Base-by-base conservation (phyloP, 2,113 vertebrate species). In the Todiramphus chloris region DNA sequence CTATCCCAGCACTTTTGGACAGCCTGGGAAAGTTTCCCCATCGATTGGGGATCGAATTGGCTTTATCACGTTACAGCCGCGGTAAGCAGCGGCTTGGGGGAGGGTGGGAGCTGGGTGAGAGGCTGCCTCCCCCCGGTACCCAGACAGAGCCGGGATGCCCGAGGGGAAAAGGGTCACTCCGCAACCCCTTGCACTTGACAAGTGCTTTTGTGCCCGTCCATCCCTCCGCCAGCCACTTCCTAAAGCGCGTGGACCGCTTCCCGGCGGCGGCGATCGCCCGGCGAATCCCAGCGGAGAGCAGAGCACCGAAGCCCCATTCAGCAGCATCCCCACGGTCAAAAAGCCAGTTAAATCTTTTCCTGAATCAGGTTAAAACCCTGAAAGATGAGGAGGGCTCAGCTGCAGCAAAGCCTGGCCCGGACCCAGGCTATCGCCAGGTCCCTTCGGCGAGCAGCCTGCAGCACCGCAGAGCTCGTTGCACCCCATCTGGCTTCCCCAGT, bases 201-300 rank as follows among this genome's bases (percentile, higher is more conserved):
- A 73, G 28, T 3, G 8, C 72, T 64, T 24, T 21, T 5, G 55
- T 37, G 81, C 44, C 73, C 2, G 0, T 31, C 44, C 46, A 41
- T 58, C 78, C 56, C 0, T 13, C 5, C 43, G 0, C 16, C 21
- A 4, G 53, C 25, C 2, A 0, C 51, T 30, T 6, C 72, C 37
- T 16, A 3, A 59, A 62, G 33, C 0, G 0, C 0, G 25, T 1
- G 73, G 24, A 13, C 13, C 35, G 0, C 62, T 79, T 31, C 0
- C n/a, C n/a, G n/a, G 46, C 48, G 10, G 68, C 4, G 1, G 21
- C n/a, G 1, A 0, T 7, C 1, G 7, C 59, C 10, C 35, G 2
- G 0, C 4, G 4, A 46, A 13, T 21, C 18, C 73, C 55, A 1
- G 50, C 1, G 4, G 9, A 17, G 24, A 24, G 2, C 63, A 8